Base-by-base conservation (phyloP, 2,888 invertebrate species). In the Cartodere bifasciata region DNA sequence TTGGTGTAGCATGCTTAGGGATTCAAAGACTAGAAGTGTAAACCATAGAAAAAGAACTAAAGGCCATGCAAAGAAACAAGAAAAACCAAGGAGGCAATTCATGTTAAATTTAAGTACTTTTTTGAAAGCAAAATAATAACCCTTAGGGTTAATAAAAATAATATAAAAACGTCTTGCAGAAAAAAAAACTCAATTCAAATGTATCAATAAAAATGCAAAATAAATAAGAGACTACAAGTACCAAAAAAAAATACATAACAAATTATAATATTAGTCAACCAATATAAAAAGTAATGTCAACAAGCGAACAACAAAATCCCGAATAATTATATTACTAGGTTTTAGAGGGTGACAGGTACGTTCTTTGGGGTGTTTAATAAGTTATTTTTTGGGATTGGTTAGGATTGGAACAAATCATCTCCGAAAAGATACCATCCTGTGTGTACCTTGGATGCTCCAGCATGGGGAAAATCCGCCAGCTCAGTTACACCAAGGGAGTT, bases 401-500 rank as follows among this genome's bases (percentile, higher is more conserved):
- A 50, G 39, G 47, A 43, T 14, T 43, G 47, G 40, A 47, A 53
- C 28, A 52, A 42, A 44, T 44, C 46, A 50, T 55, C 55, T 45
- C 52, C 55, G 46, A 54, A 54, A 46, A 49, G 48, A 49, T 53
- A 56, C 57, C 57, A 58, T 49, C 53, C 55, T 40, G 53, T 51
- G 11, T 14, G 30, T 30, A 30, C 58, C 58, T 59, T 59, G 52
- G 55, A 51, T 45, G 51, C 54, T 40, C 53, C 48, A 42, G 60
- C 58, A 32, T 56, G 47, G 32, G 60, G 56, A 55, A 60, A 63
- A 55, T 76, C 74, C 45, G 74, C 61, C 41, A 75, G 68, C 28
- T 72, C 72, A 52, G 71, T 71, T 34, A 70, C 68, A 35, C 77
- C 69, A 26, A 86, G 67, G 4, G 83, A 79, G 50, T 88, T 79